Percentiles rank a stretch among this genome's conserved stretches.
phyloP scores from a whole-genome alignment of 1,140 invertebrate species.

The Drosophila santomea region DNA sequence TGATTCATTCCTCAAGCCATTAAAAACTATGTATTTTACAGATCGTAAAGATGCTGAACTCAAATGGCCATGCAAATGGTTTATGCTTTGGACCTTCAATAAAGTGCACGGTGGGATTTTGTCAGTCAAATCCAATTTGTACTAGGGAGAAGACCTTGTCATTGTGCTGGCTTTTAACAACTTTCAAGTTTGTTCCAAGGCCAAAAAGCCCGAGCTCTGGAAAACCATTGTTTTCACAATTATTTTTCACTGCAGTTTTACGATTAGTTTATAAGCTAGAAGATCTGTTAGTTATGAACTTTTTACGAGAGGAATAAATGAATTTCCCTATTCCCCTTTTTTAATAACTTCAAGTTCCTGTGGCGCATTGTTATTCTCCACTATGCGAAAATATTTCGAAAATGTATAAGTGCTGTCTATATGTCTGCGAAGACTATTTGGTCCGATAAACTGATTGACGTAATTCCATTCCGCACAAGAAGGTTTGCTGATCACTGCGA shows the following conservation, averaged over 20 bases:
- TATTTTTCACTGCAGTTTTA: background rate
- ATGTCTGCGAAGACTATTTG: slow-evolving; percentile 10
- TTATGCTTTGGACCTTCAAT: slow-evolving; percentile 27
- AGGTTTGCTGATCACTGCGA: slow-evolving; percentile 35
- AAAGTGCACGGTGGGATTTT: slow-evolving; percentile 26
- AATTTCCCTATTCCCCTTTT: too few relatives aligned
- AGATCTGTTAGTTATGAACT: too few relatives aligned
- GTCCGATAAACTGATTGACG: slow-evolving; percentile 39
- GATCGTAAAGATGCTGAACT: slow-evolving; percentile 18
- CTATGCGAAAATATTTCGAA: slow-evolving; percentile 19
- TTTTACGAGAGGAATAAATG: background rate
- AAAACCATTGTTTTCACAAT: slow-evolving; percentile 16
- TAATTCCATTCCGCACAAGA: slow-evolving; percentile 26
- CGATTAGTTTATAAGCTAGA: too few relatives aligned
- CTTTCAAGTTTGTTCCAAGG: slow-evolving; percentile 30
- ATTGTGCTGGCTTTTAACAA: slow-evolving; percentile 54
- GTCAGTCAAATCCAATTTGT: slow-evolving; percentile 2
- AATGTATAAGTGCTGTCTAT: slow-evolving; percentile 25
- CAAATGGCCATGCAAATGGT: slow-evolving; percentile 37
- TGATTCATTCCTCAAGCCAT: too few relatives aligned
- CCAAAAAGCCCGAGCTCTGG: background rate
- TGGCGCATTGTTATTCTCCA: slow-evolving; percentile 20
- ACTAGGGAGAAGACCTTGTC: slow-evolving; percentile 33
- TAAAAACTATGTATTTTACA: slow-evolving; percentile 5
- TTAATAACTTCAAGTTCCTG: background rate